Conservation (phyloP, 2,113 vertebrate genomes). For the Bungarus multicinctus region DNA sequence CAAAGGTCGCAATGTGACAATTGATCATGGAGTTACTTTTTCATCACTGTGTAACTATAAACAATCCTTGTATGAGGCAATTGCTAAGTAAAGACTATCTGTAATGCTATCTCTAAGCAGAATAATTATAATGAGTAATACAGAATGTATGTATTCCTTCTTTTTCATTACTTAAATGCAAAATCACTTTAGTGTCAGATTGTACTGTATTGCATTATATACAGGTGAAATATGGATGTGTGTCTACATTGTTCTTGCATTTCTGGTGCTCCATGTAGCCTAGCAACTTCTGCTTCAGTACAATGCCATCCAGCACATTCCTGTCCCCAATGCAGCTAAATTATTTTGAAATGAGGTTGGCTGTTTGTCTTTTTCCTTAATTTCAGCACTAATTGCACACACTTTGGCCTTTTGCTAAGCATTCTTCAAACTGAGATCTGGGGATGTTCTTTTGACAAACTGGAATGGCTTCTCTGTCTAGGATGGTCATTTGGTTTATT, state of each 20-base stretch:
- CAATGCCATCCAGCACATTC: constrained; percentile 27
- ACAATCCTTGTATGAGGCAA: background rate
- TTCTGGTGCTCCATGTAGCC: constrained; percentile 79
- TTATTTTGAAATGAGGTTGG: constrained; percentile 50
- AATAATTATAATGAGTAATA: constrained; percentile 51
- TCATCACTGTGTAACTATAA: background rate
- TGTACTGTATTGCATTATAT: constrained; percentile 80
- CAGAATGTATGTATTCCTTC: constrained; percentile 14
- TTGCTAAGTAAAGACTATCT: background rate
- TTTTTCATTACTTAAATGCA: constrained; percentile 74
- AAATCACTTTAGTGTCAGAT: constrained; percentile 65
- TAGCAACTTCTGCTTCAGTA: constrained; percentile 79
- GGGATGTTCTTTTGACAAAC: constrained; percentile 24
- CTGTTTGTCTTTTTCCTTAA: constrained; percentile 48
- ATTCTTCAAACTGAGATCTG: constrained; percentile 4
- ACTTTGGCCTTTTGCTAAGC: fast-evolving
- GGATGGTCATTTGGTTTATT: background rate
- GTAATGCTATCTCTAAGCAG: constrained; percentile 75
- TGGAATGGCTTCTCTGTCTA: fast-evolving
- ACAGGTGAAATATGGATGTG: background rate
- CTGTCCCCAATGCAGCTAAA: constrained; percentile 42
- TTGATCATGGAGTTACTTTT: background rate
- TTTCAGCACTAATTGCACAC: too few relatives aligned
- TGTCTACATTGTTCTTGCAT: constrained; percentile 77
- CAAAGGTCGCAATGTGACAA: background rate